Base-by-base conservation (phyloP, 2,113 vertebrate species). In the Pycnonotus jocosus region DNA sequence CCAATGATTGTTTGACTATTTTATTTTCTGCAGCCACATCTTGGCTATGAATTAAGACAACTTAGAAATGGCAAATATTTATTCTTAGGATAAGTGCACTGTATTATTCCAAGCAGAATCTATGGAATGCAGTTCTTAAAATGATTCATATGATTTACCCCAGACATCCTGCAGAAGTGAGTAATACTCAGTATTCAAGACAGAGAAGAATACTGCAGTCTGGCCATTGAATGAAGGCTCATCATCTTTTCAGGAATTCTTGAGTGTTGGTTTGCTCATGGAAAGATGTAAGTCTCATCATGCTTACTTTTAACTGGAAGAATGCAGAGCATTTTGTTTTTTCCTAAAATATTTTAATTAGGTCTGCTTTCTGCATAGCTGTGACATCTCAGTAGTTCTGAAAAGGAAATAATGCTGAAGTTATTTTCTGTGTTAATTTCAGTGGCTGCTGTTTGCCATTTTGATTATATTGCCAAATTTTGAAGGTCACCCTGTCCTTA, bases 401-500 rank as follows among this genome's bases (percentile, higher is more conserved):
- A 84, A 86, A 23, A 53, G 28, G 38, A 73, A 47, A 84, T 81
- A 68, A 68, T 38, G 33, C 47, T 61, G 27, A 83, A 79, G 47
- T 69, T 71, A n/a, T 37, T 72, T 77, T 88, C 37, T 33, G 5
- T 79, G 33, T 88, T 92, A 88, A 82, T 91, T 79, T 87, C 77
- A 86, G 64, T 88, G 77, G 56, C 64, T 83, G 51, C 44, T 66
- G 48, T 90, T 92, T 85, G 64, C 57, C 33, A 20, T 70, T 94
- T 88, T 88, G 58, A 74, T 93, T 92, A 42, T 81, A 74, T 79
- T 93, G 76, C 54, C 94, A 80, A 90, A 70, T 92, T 90, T 92
- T 97, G 95, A 97, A 97, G 92, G 96, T 97, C 93, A 96, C 57
- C 40, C 40, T 80, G 33, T 92, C 86, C 90, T 79, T 71, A 86